Evolutionary conservation across 2,888 invertebrate genomes (phyloP).

Genomic region (Thysanoteuthis rhombus): DNA sequence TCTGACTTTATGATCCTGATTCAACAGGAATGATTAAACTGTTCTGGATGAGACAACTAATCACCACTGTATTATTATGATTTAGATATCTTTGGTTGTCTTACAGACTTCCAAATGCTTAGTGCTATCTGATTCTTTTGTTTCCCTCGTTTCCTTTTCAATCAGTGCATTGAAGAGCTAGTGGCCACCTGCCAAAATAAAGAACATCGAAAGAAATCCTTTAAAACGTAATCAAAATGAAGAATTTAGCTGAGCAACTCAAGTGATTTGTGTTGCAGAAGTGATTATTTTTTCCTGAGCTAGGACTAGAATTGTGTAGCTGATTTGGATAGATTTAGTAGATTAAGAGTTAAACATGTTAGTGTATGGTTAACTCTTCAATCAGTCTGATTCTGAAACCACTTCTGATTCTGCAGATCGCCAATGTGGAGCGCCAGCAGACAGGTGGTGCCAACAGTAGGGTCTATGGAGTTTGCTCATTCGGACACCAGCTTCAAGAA

Average conservation of each 20-base stretch:
- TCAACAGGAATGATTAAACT: not conserved
- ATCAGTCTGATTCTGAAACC: not conserved
- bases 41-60: not conserved
- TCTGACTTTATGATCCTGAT: not conserved
- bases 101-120: not conserved
- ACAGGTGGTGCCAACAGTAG: constrained; percentile 18
- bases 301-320: not conserved
- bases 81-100: not conserved
- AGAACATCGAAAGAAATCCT: not conserved
- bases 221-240: not conserved
- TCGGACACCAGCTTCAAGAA: not conserved
- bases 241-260: not conserved
- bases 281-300: not conserved
- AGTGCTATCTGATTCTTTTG: not conserved
- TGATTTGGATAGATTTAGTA: not conserved
- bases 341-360: constrained; percentile 12
- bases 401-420: constrained; percentile 14
- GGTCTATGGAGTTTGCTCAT: not conserved
- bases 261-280: not conserved
- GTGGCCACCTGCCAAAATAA: not conserved
- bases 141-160: not conserved
- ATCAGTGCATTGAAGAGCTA: not conserved
- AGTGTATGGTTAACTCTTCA: not conserved
- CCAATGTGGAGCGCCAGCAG: constrained; percentile 28
- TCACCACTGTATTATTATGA: not conserved